Evolutionary conservation across 2,888 invertebrate genomes (phyloP).

Genomic region (Cremastinae sp.): DNA sequence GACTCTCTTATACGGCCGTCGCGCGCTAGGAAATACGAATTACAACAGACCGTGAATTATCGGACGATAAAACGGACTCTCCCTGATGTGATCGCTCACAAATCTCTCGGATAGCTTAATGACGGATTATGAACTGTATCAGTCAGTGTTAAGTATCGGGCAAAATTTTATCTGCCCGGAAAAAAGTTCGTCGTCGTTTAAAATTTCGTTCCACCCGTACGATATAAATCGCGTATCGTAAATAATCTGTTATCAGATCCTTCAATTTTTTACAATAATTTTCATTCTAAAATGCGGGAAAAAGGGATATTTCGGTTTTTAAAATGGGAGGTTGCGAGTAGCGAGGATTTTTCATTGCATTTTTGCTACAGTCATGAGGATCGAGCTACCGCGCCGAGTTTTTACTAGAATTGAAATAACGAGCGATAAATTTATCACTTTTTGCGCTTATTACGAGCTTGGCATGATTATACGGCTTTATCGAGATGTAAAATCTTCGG

Average conservation of each 20-base stretch:
- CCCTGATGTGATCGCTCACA: constrained; percentile 13
- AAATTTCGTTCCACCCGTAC: background rate
- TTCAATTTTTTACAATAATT: constrained; percentile 17
- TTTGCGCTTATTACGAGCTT: constrained; percentile 13
- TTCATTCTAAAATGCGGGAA: too few species aligned
- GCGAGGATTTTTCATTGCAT: background rate
- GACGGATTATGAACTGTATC: constrained; percentile 42
- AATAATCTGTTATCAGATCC: constrained; percentile 17
- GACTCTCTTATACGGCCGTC: constrained; percentile 4
- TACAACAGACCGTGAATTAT: constrained; percentile 52
- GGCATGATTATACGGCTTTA: constrained; percentile 9
- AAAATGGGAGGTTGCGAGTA: background rate
- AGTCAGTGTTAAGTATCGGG: constrained; percentile 21
- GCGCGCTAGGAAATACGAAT: constrained; percentile 39
- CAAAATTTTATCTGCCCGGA: background rate
- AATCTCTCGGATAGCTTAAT: constrained; percentile 32
- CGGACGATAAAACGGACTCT: constrained; percentile 48
- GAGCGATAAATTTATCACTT: constrained; percentile 28
- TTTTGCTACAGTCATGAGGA: constrained; percentile 20
- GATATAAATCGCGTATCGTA: background rate
- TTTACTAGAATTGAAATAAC: constrained; percentile 21
- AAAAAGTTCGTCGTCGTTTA: constrained; percentile 33
- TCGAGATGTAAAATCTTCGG: background rate
- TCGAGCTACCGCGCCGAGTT: constrained; percentile 16
- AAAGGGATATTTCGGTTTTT: background rate